Percentiles rank a stretch among this genome's conserved stretches.
These are phyloP conservation scores for Sparidentex hasta DNA, from an alignment of 2,797 vertebrate species.

Conservation along the genomic window DNA sequence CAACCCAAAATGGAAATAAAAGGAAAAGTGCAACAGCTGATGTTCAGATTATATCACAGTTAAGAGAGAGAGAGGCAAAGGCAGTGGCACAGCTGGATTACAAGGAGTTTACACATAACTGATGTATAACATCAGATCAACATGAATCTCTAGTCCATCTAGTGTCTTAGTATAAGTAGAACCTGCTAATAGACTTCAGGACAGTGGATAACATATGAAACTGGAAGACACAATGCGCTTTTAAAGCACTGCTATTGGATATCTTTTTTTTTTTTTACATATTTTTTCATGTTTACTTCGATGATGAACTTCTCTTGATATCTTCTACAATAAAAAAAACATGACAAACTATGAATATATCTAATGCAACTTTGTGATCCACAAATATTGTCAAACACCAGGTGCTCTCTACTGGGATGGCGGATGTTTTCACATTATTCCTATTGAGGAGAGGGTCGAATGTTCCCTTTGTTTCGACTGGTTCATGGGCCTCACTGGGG, in stretches of 20 bases:
- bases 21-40: constrained; percentile 96
- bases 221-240: constrained; percentile 16
- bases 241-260: constrained; percentile 4
- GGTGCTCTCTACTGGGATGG: neutral
- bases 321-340: constrained; percentile 2
- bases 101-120: constrained; percentile 85
- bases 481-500: constrained; percentile 26
- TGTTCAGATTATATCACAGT: constrained; percentile 94
- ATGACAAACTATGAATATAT: constrained; percentile 16
- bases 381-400: neutral
- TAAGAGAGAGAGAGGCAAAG: constrained; percentile 83
- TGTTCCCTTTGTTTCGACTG: constrained; percentile 8
- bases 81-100: constrained; percentile 94
- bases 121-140: constrained; percentile 94
- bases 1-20: constrained; percentile 54
- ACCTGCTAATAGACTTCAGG: constrained; percentile 49
- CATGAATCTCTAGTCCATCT: constrained; percentile 51
- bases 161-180: constrained; percentile 58
- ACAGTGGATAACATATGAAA: constrained; percentile 40
- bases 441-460: neutral
- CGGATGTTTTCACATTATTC: constrained; percentile 17
- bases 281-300: constrained; percentile 7
- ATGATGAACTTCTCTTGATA: constrained; percentile 13
- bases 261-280: neutral
- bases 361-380: neutral